Evolutionary conservation across 2,888 invertebrate species (phyloP), one percentile per base, ranked within the genome.

Genomic region (Altica lythri): DNA sequence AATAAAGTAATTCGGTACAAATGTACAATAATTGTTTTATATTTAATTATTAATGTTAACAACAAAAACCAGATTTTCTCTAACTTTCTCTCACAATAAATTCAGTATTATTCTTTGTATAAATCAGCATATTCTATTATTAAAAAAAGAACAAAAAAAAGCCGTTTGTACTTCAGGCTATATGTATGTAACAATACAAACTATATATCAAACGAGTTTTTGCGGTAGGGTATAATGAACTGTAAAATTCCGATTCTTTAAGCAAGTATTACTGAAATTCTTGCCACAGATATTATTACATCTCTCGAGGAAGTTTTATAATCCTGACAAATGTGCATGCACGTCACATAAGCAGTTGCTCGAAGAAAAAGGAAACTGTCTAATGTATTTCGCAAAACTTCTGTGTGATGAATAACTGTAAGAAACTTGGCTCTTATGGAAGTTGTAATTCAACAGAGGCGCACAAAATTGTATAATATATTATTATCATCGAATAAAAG

Each of bases 251-350:
- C 16, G 16, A 40, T 40, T 6, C 14, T 40, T 9, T 5, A 14
- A 38, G 38, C 10, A 22, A 38, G 14, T 40, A 40, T 9, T 8
- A 13, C 22, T 19, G 35, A 37, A 25, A 35, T 35, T 17, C 6
- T 35, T 27, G 22, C 34, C 16, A 14, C 4, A 12, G 34, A 30
- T 45, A 34, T 12, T 17, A 19, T 25, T 38, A 48, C 9, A 17
- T 30, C 25, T 38, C 48, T 14, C 12, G 27, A 27, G 12, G 8
- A 40, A 42, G 19, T 40, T 40, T 40, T 40, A 40, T 49, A 49
- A 49, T 40, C 49, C 40, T 18, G 37, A 49, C 40, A 40, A 49
- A 49, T 49, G 49, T 49, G 49, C 16, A 49, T 40, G 40, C 40
- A 32, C 32, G 40, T 49, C 49, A 49, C 40, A 49, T 13, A 17